Percentiles rank a stretch among this genome's conserved stretches.
Evolutionary conservation across 2,888 invertebrate species (phyloP).

Genomic region (Mycalesis mineus): DNA sequence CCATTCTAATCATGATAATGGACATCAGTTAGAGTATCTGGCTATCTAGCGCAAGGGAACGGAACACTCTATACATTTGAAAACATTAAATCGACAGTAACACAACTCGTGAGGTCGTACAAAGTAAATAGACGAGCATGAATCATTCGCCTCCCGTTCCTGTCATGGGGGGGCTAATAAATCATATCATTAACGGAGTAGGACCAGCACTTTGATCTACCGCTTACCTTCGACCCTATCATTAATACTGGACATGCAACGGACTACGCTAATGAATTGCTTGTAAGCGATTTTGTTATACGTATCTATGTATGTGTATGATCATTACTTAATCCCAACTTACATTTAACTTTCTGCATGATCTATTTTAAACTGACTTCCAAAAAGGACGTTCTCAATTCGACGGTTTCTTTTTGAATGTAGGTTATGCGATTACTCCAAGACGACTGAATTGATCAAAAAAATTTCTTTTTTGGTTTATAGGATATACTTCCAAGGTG

Average conservation of each 20-base stretch:
- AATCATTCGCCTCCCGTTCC: constrained; percentile 38
- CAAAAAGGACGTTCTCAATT: too few species aligned
- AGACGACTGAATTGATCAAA: too few species aligned
- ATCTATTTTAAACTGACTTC: too few species aligned
- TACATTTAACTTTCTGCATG: too few species aligned
- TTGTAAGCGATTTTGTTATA: constrained; percentile 27
- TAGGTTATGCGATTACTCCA: too few species aligned
- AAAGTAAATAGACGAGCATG: constrained; percentile 43
- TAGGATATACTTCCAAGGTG: too few species aligned
- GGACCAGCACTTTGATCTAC: constrained; percentile 58
- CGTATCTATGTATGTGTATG: too few species aligned
- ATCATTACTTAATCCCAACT: too few species aligned
- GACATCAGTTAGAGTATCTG: neutral
- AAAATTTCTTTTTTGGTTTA: too few species aligned
- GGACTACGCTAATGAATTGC: constrained; percentile 60
- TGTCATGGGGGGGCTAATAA: constrained; percentile 30
- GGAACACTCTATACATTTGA: constrained; percentile 11
- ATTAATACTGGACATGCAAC: constrained; percentile 54
- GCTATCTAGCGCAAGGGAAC: constrained; percentile 3
- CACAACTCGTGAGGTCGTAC: constrained; percentile 41
- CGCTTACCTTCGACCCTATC: constrained; percentile 72
- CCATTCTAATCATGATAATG: constrained; percentile 8
- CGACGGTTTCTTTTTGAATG: too few species aligned
- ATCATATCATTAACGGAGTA: constrained; percentile 38
- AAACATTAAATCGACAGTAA: constrained; percentile 13